Evolutionary conservation across 2,113 vertebrate species (phyloP).

Genomic region (Panurus biarmicus): DNA sequence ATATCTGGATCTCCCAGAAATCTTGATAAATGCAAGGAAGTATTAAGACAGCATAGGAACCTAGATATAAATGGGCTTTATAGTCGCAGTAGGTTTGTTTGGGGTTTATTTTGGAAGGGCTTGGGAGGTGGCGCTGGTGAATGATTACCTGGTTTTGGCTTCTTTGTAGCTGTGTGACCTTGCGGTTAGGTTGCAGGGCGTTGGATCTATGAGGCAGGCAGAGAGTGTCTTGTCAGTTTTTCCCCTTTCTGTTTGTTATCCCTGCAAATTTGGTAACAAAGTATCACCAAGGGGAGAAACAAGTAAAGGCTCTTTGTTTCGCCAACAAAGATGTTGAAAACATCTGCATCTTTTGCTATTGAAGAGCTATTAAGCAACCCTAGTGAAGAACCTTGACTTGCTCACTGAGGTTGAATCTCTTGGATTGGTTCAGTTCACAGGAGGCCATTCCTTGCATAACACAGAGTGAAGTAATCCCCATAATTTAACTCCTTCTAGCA

Average conservation of each 20-base stretch:
- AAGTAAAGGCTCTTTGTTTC: background rate
- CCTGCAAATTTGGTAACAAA: background rate
- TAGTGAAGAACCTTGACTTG: background rate
- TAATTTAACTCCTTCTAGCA: background rate
- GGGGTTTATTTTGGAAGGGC: background rate
- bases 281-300: background rate
- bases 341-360: background rate
- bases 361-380: background rate
- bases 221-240: background rate
- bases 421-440: background rate
- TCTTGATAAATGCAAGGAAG: background rate
- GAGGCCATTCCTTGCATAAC: background rate
- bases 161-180: background rate
- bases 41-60: background rate
- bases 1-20: too few relatives aligned
- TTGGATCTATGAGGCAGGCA: background rate
- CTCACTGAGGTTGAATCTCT: background rate
- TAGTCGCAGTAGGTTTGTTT: background rate
- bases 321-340: background rate
- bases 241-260: background rate
- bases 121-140: background rate
- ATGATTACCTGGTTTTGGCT: background rate
- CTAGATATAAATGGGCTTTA: background rate
- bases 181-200: background rate
- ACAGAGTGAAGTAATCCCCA: background rate